phyloP scores from a whole-genome alignment of 2,113 vertebrate genomes.

The Gallinago paraguaiae region DNA sequence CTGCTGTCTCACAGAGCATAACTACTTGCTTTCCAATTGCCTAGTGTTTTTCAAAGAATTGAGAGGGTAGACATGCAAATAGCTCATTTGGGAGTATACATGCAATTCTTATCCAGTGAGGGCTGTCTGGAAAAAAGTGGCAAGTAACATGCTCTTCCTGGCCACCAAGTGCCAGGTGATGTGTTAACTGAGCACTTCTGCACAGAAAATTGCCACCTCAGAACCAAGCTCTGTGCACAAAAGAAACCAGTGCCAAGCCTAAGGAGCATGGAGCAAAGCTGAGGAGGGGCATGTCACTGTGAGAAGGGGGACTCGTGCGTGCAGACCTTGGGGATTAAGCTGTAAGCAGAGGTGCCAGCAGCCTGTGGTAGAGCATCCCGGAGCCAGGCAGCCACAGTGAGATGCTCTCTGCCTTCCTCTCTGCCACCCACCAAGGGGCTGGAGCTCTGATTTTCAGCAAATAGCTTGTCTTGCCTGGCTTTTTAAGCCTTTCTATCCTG shows the following conservation, averaged over 20 bases:
- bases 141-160: background rate
- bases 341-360: background rate
- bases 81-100: background rate
- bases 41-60: background rate
- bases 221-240: background rate
- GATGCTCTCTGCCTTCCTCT: background rate
- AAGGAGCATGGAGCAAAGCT: background rate
- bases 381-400: fast-evolving
- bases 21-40: background rate
- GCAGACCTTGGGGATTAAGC: background rate
- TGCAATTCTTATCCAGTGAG: background rate
- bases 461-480: background rate
- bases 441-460: background rate
- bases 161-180: background rate
- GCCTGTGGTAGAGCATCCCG: fast-evolving
- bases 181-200: background rate
- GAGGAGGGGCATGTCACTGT: background rate
- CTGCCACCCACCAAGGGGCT: fast-evolving
- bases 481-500: background rate
- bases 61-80: background rate
- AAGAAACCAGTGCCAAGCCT: background rate
- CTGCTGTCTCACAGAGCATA: background rate
- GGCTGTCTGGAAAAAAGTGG: background rate
- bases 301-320: background rate
- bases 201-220: background rate